Base-by-base conservation (phyloP, 2,797 vertebrate genomes). In the Nyctalus aviator region DNA sequence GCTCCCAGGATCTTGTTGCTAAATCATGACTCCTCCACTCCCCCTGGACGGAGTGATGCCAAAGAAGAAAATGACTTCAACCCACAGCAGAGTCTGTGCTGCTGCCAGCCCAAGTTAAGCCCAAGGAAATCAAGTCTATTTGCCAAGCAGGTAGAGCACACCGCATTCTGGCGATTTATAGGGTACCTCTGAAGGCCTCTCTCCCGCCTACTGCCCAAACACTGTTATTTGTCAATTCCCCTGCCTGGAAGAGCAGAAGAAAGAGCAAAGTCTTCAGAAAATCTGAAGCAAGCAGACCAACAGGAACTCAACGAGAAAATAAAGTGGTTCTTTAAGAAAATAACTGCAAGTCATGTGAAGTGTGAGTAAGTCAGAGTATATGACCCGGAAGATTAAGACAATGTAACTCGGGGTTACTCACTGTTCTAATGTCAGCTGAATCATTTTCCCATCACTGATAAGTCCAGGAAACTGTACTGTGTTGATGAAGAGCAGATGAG, bases 1-100 rank as follows among this genome's bases (percentile, higher is more conserved):
- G 68, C 78, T 89, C 97, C 90, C 94, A 98, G 85, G 30, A 59
- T 79, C 94, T 97, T 89, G 55, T 53, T 83, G 84, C 94, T 93
- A 96, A 95, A 59, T 94, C 92, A 79, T 92, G 95, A 91, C 88
- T 97, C 94, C 72, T 44, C 82, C 92, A 79, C 93, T 97, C 94
- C 97, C 88, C 9, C 0, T 10, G 53, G 76, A 96, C 86, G 3
- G 46, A 96, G 32, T 27, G 71, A 27, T 41, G 64, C 72, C 13
- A 35, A 92, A 97, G 86, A 35, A 97, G 96, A 92, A 96, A 84
- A 94, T 86, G 27, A 68, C 84, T 96, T 95, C 87, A 97, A 10
- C 53, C 83, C 73, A 27, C 73, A 96, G 81, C 11, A 35, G 62
- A 84, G 10, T 91, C 91, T 32, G 8, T 27, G 73, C 84, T 82